phyloP scores from a whole-genome alignment of 2,888 invertebrate species.

The Labia minor region DNA sequence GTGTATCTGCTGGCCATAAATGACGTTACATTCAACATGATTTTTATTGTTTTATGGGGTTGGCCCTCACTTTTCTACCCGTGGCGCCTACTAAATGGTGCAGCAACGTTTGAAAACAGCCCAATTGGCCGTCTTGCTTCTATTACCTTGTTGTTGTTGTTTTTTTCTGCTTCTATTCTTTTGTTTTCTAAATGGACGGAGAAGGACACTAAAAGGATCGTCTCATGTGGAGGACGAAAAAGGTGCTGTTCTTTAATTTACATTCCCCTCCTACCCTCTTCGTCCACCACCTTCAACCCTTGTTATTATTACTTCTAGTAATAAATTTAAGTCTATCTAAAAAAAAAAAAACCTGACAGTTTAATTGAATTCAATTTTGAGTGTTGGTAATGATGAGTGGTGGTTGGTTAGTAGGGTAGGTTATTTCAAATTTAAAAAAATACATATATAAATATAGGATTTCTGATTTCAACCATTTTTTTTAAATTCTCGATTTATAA shows the following conservation, averaged over 20 bases:
- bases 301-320: neutral
- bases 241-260: neutral
- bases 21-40: neutral
- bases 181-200: neutral
- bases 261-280: too few relatives aligned
- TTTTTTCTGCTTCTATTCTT: too few relatives aligned
- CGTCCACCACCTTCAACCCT: neutral
- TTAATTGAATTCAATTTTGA: neutral
- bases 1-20: neutral
- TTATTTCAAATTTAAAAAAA: too few relatives aligned
- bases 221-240: neutral
- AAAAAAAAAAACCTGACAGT: neutral
- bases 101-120: neutral
- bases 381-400: too few relatives aligned
- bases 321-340: neutral
- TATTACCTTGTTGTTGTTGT: neutral
- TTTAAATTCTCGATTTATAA: too few relatives aligned
- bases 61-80: neutral
- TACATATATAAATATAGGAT: too few relatives aligned
- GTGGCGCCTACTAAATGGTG: neutral
- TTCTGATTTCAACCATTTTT: too few relatives aligned
- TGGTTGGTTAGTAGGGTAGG: too few relatives aligned
- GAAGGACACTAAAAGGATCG: neutral
- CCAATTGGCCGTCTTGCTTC: neutral
- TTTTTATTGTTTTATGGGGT: conserved; percentile 3